Evolutionary conservation across 2,797 vertebrate genomes (phyloP), one percentile per base, ranked within the genome.

Genomic region (Manis crassicaudata): DNA sequence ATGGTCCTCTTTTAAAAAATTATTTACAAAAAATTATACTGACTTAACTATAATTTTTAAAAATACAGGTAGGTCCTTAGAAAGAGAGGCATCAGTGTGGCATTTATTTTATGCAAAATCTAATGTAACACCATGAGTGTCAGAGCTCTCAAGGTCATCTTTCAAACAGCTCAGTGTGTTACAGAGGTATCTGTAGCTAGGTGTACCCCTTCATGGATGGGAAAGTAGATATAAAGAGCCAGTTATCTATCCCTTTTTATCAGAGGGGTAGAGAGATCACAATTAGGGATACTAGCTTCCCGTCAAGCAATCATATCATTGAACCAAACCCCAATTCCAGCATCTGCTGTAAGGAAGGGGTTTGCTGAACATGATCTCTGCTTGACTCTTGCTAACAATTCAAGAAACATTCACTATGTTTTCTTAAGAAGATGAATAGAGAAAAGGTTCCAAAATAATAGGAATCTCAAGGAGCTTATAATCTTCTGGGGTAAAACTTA

Each of bases 401-500:
- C 70, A 86, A 72, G 21, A 87, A 84, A 21, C 6, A 63, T 43
- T 95, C 35, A 29, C 73, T 90, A 8, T 67, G 29, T 88, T 83
- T 89, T 85, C 40, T 82, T 81, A 76, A 80, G 62, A 67, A 54
- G 43, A 91, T 50, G 16, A 54, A 27, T 54, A 40, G 50, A 2
- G 20, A 67, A 80, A 12, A 29, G 40, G 32, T 68, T 81, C 25
- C 35, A 81, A 93, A 94, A 93, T 27, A 93, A 46, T 50, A 73
- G 72, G 29, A 29, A 40, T 90, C 82, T 90, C 29, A 14, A 56
- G 43, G 50, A 88, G 52, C 37, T 96, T 95, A 86, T 60, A 93
- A 79, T 73, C 40, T 77, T 91, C 50, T 70, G 70, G 65, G 54
- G 9, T 84, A 92, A 92, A 92, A 85, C 37, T 92, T 93, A 95